Base-by-base conservation (phyloP, 2,797 vertebrate genomes). In the Otus scops region DNA sequence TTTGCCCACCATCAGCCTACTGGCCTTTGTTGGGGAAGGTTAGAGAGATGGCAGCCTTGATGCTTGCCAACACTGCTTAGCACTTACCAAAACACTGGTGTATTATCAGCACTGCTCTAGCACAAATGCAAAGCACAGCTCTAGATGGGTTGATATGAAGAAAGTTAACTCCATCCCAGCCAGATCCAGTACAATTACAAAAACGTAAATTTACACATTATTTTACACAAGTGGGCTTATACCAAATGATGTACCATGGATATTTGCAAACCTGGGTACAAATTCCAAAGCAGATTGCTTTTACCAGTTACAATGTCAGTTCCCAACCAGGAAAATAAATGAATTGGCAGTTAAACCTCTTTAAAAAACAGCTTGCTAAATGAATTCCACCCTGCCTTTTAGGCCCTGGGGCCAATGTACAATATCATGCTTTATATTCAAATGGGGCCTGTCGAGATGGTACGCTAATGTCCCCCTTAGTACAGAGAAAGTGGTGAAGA, bases 201-300 rank as follows among this genome's bases (percentile, higher is more conserved):
- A 91, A 89, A 83, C 11, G 11, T 18, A 67, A 51, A 34, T 57
- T 51, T 65, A 59, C 43, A 21, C 14, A 65, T 76, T 24, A 93
- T 96, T 97, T 94, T 82, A 80, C 39, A 68, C 8, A 80, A 63
- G 16, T 70, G 50, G 54, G 20, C 47, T 85, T 93, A 61, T 81
- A 85, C 34, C 43, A 27, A 77, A 18, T 63, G 77, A 91, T 80
- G 38, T 93, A 82, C 38, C 43, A 51, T 38, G 17, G 56, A 73
- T 79, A 87, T 85, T 70, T 93, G 90, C 17, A 91, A 75, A 75
- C 10, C 85, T 91, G 78, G n/a, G 65, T 71, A 90, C 50, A 91
- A 94, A 96, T 81, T 97, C 92, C 74, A 95, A 92, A 95, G 43
- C 18, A 88, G 32, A 77, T 77, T 95, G 63, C 34, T 88, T 89